Conservation (phyloP, 2,888 invertebrate species). For the Melanostoma mellinum region DNA sequence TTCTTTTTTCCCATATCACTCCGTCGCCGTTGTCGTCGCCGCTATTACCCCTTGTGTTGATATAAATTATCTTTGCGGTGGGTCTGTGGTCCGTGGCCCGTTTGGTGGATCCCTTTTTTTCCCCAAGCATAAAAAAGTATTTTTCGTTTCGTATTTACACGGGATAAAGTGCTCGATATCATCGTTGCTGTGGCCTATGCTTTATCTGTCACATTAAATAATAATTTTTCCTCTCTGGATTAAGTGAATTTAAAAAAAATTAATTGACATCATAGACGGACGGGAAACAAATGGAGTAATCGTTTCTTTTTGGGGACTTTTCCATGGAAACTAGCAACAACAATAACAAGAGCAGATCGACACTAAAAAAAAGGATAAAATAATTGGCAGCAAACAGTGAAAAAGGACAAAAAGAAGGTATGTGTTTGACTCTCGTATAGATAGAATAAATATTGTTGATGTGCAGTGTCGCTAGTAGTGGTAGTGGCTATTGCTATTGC, state of each 20-base stretch:
- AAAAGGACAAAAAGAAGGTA: slow-evolving; percentile 40
- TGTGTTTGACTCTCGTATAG: slow-evolving; percentile 18
- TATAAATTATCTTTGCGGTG: slow-evolving; percentile 65
- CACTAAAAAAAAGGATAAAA: slow-evolving; percentile 49
- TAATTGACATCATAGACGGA: slow-evolving; percentile 25
- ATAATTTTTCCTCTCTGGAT: slow-evolving; percentile 46
- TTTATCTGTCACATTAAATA: slow-evolving; percentile 42
- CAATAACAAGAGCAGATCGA: slow-evolving; percentile 43
- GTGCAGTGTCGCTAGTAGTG: slow-evolving; percentile 1
- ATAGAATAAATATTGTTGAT: slow-evolving; percentile 6
- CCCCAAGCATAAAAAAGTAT: slow-evolving; percentile 5
- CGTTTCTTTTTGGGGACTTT: slow-evolving; percentile 29
- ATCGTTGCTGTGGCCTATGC: slow-evolving; percentile 14
- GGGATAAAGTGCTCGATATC: slow-evolving; percentile 39
- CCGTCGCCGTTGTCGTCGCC: slow-evolving; percentile 21
- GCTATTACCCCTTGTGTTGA: slow-evolving; percentile 36
- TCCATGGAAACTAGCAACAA: slow-evolving; percentile 48
- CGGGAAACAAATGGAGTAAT: slow-evolving; percentile 11
- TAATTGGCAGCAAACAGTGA: slow-evolving; percentile 55
- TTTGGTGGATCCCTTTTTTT: slow-evolving; percentile 29
- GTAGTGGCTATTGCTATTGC: slow-evolving; percentile 29
- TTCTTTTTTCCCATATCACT: slow-evolving; percentile 18
- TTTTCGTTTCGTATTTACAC: slow-evolving; percentile 41
- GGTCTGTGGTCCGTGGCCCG: slow-evolving; percentile 44
- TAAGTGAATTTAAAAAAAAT: slow-evolving; percentile 36